Evolutionary conservation across 2,113 vertebrate species (phyloP).

Genomic region (Cottus gobio): DNA sequence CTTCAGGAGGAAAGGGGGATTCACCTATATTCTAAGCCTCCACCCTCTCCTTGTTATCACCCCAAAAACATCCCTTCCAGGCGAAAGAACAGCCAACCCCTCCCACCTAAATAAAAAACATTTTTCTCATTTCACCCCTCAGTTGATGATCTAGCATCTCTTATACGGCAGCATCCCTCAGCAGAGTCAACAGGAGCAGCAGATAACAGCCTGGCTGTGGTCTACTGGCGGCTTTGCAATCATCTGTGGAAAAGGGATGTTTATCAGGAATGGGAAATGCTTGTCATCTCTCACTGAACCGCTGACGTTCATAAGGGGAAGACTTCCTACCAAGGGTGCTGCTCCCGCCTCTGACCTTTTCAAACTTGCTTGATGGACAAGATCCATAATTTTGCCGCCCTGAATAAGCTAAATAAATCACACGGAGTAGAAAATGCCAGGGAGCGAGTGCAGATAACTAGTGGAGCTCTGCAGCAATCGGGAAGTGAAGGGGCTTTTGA

Average conservation of each 20-base stretch:
- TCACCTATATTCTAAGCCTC: background rate
- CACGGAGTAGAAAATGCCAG: conserved; percentile 12
- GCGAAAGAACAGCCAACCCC: conserved; percentile 4
- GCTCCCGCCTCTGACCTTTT: conserved; percentile 37
- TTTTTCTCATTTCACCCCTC: conserved; percentile 34
- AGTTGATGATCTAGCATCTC: conserved; percentile 41
- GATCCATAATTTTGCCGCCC: conserved; percentile 11
- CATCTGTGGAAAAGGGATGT: conserved; percentile 33
- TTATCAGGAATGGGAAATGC: conserved; percentile 54
- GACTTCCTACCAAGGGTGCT: background rate
- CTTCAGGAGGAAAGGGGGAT: too few species aligned
- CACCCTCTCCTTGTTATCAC: conserved; percentile 14
- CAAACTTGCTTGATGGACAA: conserved; percentile 14
- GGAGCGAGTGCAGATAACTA: conserved; percentile 31
- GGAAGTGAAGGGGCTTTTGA: conserved; percentile 62
- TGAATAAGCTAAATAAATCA: conserved; percentile 33
- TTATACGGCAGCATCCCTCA: conserved; percentile 14
- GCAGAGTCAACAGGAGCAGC: conserved; percentile 33
- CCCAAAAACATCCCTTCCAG: background rate
- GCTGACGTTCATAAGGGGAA: conserved; percentile 35
- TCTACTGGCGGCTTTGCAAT: conserved; percentile 55
- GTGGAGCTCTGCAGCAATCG: conserved; percentile 17
- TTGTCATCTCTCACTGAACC: conserved; percentile 35
- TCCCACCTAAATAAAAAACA: conserved; percentile 26
- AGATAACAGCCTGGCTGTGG: conserved; percentile 53